phyloP scores from a whole-genome alignment of 2,888 invertebrate genomes.

The Idaea straminata region DNA sequence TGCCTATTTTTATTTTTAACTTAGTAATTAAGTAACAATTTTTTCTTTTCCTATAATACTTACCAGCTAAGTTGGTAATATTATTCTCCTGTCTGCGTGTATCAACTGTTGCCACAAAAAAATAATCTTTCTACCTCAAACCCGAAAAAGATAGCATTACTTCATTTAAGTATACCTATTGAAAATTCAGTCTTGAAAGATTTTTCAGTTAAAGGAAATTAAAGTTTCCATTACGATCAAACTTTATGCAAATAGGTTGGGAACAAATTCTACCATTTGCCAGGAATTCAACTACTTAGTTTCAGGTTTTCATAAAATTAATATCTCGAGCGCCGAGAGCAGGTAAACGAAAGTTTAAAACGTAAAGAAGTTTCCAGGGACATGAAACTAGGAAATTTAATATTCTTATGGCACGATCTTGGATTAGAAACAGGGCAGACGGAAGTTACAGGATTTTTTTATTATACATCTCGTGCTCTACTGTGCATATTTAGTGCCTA shows the following conservation, averaged over 20 bases:
- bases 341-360: slow-evolving; percentile 63
- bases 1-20: no score
- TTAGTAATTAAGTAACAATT: background rate
- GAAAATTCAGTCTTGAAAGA: background rate
- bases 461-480: slow-evolving; percentile 23
- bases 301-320: slow-evolving; percentile 61
- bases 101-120: no score
- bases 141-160: background rate
- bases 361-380: slow-evolving; percentile 59
- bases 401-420: slow-evolving; percentile 51
- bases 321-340: slow-evolving; percentile 53
- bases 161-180: background rate
- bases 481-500: no score
- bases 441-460: slow-evolving; percentile 9
- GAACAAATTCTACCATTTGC: slow-evolving; percentile 48
- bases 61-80: no score
- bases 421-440: slow-evolving; percentile 26
- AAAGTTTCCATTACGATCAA: slow-evolving; percentile 19
- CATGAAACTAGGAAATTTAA: slow-evolving; percentile 66
- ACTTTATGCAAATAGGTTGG: slow-evolving; percentile 32
- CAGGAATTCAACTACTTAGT: slow-evolving; percentile 43
- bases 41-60: background rate
- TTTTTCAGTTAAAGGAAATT: background rate
- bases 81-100: no score
- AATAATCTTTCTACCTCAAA: no score